These are phyloP conservation scores for Proterorhinus semilunaris DNA, from an alignment of 2,113 vertebrate genomes.

Conservation along the genomic window DNA sequence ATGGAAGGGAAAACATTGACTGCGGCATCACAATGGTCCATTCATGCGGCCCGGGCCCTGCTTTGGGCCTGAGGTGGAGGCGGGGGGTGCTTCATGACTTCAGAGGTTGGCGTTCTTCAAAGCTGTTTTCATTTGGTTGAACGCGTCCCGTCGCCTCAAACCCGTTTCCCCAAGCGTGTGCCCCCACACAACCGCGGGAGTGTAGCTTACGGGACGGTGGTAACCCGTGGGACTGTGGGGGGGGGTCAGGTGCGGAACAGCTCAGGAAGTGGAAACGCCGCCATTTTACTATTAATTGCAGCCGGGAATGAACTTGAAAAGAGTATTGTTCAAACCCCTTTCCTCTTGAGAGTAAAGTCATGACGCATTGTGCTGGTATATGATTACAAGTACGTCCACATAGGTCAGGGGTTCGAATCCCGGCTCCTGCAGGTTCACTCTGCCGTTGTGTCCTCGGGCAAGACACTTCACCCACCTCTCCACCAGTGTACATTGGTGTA, in stretches of 20 bases:
- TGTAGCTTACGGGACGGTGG: conserved; percentile 6
- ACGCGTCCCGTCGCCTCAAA: conserved; percentile 41
- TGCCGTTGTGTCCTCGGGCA: no score
- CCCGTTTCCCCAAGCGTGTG: conserved; percentile 29
- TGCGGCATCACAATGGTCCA: conserved; percentile 79
- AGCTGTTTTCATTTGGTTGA: conserved; percentile 56
- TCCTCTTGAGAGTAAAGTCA: no score
- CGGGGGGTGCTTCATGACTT: conserved; percentile 43
- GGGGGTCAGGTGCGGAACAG: conserved; percentile 49
- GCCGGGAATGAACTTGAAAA: no score
- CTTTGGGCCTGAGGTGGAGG: conserved; percentile 50
- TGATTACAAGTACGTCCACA: no score
- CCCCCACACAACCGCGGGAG: conserved; percentile 36
- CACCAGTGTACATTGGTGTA: no score
- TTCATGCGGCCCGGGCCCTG: conserved; percentile 71
- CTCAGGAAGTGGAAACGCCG: conserved; percentile 28
- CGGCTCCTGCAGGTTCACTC: no score
- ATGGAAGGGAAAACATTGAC: conserved; percentile 82
- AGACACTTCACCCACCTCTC: no score
- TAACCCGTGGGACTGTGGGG: conserved; percentile 49
- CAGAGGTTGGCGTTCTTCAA: conserved; percentile 51
- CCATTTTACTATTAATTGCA: no score
- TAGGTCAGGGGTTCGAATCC: no score
- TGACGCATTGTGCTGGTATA: no score
- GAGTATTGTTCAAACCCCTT: no score